These are phyloP conservation scores for Ptilorrhoa leucosticta DNA, from an alignment of 2,113 vertebrate genomes.

Conservation along the genomic window DNA sequence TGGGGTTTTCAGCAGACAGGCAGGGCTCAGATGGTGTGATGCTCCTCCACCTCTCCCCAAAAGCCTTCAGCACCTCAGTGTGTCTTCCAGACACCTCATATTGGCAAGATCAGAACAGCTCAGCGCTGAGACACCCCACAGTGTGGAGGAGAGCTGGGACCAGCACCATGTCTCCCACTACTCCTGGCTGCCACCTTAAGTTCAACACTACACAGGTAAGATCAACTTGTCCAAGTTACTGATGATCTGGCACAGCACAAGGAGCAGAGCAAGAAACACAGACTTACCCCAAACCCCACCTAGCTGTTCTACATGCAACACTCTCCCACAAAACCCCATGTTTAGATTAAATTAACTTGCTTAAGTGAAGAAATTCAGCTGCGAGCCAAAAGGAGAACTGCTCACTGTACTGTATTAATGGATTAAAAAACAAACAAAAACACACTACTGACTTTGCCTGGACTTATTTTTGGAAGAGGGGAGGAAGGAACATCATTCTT, in stretches of 20 bases:
- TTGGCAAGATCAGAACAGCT: background rate
- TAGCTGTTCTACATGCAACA: background rate
- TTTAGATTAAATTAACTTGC: background rate
- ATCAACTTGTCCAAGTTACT: background rate
- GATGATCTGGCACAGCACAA: background rate
- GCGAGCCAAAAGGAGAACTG: background rate
- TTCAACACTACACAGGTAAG: background rate
- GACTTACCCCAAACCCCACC: background rate
- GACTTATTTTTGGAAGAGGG: slow-evolving; percentile 56
- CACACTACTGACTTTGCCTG: background rate
- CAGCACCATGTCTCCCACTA: background rate
- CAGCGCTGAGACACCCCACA: background rate
- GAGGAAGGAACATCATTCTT: slow-evolving; percentile 34
- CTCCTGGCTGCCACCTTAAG: background rate
- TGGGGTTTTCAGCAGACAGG: background rate
- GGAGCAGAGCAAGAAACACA: background rate
- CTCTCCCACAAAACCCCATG: background rate
- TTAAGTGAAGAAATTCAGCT: slow-evolving; percentile 15
- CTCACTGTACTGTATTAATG: background rate
- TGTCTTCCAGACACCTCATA: background rate
- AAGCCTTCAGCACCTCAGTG: background rate
- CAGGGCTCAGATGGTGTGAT: background rate
- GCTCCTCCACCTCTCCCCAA: background rate
- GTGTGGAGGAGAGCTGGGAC: background rate
- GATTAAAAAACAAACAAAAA: slow-evolving; percentile 5